A percentile compares a stretch with the other conserved stretches of the same genome.
Conservation (phyloP, 2,888 invertebrate species). For the Hyppa rectilinea region DNA sequence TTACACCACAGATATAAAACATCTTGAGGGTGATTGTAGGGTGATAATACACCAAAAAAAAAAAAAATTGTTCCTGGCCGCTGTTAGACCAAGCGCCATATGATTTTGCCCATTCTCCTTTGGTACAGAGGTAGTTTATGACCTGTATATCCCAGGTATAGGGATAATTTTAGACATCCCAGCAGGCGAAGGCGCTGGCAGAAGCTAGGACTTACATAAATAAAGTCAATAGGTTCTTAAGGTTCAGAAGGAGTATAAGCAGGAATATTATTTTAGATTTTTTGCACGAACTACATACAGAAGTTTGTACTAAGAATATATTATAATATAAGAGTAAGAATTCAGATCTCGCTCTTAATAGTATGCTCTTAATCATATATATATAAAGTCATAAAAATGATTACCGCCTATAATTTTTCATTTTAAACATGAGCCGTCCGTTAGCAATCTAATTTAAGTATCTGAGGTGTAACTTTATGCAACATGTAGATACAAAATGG, state of each 20-base stretch:
- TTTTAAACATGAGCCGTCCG: constrained; percentile 18
- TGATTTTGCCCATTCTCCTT: no score
- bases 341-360: constrained; percentile 2
- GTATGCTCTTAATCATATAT: background rate
- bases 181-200: no score
- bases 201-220: no score
- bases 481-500: constrained; percentile 69
- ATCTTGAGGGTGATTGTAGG: no score
- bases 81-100: no score
- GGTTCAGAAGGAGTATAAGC: background rate
- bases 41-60: no score
- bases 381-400: constrained; percentile 17
- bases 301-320: background rate
- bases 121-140: no score
- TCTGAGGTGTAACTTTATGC: constrained; percentile 57
- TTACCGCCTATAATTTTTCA: constrained; percentile 16
- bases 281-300: background rate
- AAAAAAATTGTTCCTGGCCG: no score
- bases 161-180: no score
- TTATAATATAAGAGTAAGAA: no score
- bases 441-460: constrained; percentile 32
- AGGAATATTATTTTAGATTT: background rate
- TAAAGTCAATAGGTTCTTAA: background rate
- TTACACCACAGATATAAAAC: no score
- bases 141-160: no score